These are phyloP conservation scores for Cybosia mesomella DNA, from an alignment of 2,888 invertebrate genomes.

Conservation along the genomic window DNA sequence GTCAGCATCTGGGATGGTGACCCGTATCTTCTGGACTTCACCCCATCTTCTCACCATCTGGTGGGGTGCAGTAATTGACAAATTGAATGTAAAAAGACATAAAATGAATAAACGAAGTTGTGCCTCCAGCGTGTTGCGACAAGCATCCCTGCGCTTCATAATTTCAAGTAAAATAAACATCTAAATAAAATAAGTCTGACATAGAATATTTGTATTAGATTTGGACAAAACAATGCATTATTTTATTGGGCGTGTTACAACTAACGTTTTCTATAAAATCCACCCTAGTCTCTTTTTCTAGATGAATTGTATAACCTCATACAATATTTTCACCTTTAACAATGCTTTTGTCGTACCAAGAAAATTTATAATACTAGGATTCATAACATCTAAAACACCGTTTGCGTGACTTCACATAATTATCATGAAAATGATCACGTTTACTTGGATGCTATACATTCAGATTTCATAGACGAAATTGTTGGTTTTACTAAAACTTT, in stretches of 20 bases:
- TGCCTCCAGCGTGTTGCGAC: too few species aligned
- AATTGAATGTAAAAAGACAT: too few species aligned
- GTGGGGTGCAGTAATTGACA: not conserved
- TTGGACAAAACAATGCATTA: too few species aligned
- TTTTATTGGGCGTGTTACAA: too few species aligned
- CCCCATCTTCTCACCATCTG: too few species aligned
- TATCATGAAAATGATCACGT: constrained; percentile 75
- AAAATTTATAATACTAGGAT: constrained; percentile 56
- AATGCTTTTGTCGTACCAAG: constrained; percentile 48
- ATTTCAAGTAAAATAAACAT: too few species aligned
- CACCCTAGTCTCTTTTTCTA: not conserved
- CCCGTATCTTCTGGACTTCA: too few species aligned
- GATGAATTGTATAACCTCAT: not conserved
- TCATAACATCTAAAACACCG: constrained; percentile 64
- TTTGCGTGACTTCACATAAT: constrained; percentile 83
- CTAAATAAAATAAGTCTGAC: too few species aligned
- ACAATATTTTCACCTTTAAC: constrained; percentile 26
- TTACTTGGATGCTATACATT: constrained; percentile 74
- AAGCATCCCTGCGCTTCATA: too few species aligned
- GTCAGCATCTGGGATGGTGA: too few species aligned
- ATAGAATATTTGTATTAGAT: too few species aligned
- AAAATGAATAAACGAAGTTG: too few species aligned
- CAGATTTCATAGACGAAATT: constrained; percentile 84
- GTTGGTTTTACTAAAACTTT: constrained; percentile 81
- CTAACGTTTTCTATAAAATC: not conserved